These are phyloP conservation scores for Mustela nigripes DNA, from an alignment of 2,113 vertebrate genomes.

Conservation along the genomic window DNA sequence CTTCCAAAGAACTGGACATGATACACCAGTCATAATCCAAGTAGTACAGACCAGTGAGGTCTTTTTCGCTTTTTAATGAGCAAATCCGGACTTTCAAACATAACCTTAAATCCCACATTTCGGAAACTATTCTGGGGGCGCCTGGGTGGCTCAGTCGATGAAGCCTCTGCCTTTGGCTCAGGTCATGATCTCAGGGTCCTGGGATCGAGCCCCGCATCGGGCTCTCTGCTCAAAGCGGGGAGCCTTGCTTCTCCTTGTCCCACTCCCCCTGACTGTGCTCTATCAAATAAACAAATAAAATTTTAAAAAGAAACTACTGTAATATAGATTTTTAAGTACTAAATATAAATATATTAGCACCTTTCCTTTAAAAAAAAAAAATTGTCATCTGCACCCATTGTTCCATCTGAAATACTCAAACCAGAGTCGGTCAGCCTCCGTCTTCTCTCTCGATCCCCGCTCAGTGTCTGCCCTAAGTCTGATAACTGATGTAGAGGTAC, in stretches of 20 bases:
- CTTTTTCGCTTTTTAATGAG: not conserved
- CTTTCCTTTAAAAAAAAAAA: slow-evolving; percentile 6
- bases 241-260: no score
- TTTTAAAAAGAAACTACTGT: not conserved
- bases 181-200: no score
- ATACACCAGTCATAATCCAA: not conserved
- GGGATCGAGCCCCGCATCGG: no score
- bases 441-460: not conserved
- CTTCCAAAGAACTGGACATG: not conserved
- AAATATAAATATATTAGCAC: not conserved
- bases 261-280: no score
- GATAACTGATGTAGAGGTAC: not conserved
- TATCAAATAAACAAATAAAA: not conserved
- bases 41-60: not conserved
- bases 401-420: not conserved
- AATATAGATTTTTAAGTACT: not conserved
- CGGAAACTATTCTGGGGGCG: no score
- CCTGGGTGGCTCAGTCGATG: no score
- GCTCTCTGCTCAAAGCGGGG: no score
- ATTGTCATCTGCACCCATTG: not conserved
- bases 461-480: not conserved
- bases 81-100: not conserved
- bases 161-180: no score
- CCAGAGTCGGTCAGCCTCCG: not conserved
- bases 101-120: no score